A percentile compares a stretch with the other conserved stretches of the same genome.
Conservation (phyloP, 2,113 vertebrate genomes). For the Ophthalmolycus amberensis region DNA sequence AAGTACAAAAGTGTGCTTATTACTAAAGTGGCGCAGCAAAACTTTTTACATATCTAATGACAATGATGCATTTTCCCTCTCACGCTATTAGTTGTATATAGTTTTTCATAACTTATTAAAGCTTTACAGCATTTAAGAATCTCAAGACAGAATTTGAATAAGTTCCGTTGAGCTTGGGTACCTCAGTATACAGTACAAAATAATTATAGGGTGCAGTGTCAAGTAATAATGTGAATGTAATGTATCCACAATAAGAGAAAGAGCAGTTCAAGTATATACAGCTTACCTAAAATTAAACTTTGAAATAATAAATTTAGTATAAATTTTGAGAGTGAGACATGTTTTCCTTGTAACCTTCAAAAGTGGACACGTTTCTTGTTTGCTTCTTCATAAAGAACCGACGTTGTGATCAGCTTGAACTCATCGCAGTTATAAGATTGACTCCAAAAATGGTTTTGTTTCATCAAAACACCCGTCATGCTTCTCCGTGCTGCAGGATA, state of each 20-base stretch:
- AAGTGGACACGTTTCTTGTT: background rate
- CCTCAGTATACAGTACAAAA: background rate
- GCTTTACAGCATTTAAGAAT: background rate
- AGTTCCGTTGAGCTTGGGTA: background rate
- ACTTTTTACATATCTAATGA: too few relatives aligned
- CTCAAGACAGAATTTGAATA: background rate
- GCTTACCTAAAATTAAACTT: background rate
- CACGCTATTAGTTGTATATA: background rate
- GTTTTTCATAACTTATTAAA: background rate
- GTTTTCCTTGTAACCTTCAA: too few relatives aligned
- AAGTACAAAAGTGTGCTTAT: background rate
- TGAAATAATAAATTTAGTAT: too few relatives aligned
- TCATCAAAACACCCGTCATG: background rate
- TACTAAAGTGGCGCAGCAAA: background rate
- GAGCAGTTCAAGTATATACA: background rate
- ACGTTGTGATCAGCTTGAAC: background rate
- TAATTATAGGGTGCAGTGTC: background rate
- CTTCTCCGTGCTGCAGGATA: background rate
- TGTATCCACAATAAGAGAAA: background rate
- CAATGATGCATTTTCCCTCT: background rate
- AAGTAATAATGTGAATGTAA: background rate
- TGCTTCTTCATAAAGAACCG: too few relatives aligned
- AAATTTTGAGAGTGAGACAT: too few relatives aligned
- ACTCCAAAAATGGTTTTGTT: background rate
- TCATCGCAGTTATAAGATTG: background rate